Evolutionary conservation across 2,888 invertebrate species (phyloP).

Genomic region (Penaeus monodon): DNA sequence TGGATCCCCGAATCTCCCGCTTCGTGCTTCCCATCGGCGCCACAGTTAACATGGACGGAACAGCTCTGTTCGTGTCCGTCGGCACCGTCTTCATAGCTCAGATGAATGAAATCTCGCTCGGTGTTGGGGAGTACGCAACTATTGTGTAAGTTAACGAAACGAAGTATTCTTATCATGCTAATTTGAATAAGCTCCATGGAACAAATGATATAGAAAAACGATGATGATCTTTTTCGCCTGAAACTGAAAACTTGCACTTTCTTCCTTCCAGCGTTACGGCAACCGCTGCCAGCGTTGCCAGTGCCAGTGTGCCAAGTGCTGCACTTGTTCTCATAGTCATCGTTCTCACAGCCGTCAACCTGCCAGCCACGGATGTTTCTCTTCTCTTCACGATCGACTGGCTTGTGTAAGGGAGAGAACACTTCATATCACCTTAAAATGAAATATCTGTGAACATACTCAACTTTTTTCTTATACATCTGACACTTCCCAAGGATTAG

Average conservation of each 20-base stretch:
- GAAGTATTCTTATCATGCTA: no score
- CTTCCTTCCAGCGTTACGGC: constrained; percentile 78
- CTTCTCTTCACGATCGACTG: constrained; percentile 88
- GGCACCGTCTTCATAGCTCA: constrained; percentile 89
- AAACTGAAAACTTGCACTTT: not conserved
- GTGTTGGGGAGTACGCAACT: constrained; percentile 86
- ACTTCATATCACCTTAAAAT: not conserved
- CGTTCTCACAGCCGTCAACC: constrained; percentile 85
- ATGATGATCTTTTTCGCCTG: not conserved
- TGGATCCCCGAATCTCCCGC: constrained; percentile 85
- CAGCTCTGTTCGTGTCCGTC: constrained; percentile 88
- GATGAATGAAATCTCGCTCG: constrained; percentile 85
- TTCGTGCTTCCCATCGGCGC: constrained; percentile 92
- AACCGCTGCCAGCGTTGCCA: constrained; percentile 89
- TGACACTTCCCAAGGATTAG: no score
- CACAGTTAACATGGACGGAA: constrained; percentile 94
- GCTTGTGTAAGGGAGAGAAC: constrained; percentile 82
- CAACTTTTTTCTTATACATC: no score
- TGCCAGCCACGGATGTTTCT: constrained; percentile 85
- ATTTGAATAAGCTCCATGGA: no score
- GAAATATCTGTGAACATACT: not conserved
- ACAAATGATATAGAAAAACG: not conserved
- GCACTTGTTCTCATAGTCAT: constrained; percentile 85
- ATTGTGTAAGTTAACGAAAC: constrained; percentile 78
- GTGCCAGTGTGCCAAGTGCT: constrained; percentile 88